These are phyloP conservation scores for Alloplasta piceator DNA, from an alignment of 2,888 invertebrate genomes.

Conservation along the genomic window DNA sequence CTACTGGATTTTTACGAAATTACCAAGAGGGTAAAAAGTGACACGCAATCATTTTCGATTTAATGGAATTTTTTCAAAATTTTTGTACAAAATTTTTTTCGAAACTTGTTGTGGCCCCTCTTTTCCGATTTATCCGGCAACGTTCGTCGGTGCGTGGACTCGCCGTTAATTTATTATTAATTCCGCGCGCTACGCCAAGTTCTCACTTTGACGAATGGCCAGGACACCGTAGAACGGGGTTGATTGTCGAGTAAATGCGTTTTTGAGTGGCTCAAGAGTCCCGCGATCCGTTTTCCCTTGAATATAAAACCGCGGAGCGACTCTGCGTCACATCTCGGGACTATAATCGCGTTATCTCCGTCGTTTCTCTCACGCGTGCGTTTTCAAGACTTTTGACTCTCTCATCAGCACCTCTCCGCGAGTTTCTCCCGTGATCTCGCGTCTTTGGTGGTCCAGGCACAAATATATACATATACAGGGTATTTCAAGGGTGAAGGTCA, in stretches of 20 bases:
- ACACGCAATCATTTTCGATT: too few species aligned
- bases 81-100: too few species aligned
- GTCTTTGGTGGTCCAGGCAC: conserved; percentile 77
- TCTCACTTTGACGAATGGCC: conserved; percentile 64
- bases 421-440: conserved; percentile 57
- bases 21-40: too few species aligned
- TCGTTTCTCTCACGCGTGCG: conserved; percentile 42
- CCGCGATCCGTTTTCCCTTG: background rate
- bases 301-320: conserved; percentile 14
- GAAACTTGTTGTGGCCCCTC: conserved; percentile 37
- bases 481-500: too few species aligned
- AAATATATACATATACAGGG: conserved; percentile 66
- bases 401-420: conserved; percentile 51
- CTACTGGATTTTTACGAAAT: too few species aligned
- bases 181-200: conserved; percentile 64
- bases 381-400: conserved; percentile 26
- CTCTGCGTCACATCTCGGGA: conserved; percentile 31
- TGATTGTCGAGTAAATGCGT: conserved; percentile 68
- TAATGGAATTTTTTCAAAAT: too few species aligned
- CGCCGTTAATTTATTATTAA: conserved; percentile 76
- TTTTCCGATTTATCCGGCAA: conserved; percentile 61
- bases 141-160: conserved; percentile 63
- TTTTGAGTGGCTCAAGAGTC: conserved; percentile 68
- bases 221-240: conserved; percentile 35
- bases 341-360: conserved; percentile 60